Conservation (phyloP, 2,888 invertebrate species). For the Stenoptilia bipunctidactyla region DNA sequence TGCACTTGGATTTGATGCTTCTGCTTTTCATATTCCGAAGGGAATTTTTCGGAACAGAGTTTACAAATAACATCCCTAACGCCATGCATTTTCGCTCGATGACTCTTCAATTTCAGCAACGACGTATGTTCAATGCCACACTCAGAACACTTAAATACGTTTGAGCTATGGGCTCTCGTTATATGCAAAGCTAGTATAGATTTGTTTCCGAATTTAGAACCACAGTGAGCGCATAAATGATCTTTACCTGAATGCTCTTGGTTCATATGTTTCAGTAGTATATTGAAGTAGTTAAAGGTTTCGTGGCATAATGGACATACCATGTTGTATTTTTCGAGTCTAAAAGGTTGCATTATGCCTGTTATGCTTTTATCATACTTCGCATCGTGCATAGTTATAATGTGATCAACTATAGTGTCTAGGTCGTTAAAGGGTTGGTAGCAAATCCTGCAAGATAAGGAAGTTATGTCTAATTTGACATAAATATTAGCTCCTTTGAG, state of each 20-base stretch:
- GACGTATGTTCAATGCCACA: slow-evolving; percentile 9
- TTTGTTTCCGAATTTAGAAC: slow-evolving; percentile 11
- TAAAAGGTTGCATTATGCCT: slow-evolving; percentile 14
- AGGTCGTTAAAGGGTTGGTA: slow-evolving; percentile 12
- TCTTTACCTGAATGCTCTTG: slow-evolving; percentile 14
- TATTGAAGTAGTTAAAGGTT: slow-evolving; percentile 14
- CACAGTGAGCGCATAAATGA: slow-evolving; percentile 15
- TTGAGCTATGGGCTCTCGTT: slow-evolving; percentile 32
- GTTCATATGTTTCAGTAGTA: slow-evolving; percentile 15
- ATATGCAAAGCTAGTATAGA: slow-evolving; percentile 12
- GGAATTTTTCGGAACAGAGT: slow-evolving; percentile 15
- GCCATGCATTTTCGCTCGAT: slow-evolving; percentile 13
- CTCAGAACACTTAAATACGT: slow-evolving; percentile 21
- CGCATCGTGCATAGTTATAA: slow-evolving; percentile 14
- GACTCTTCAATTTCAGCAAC: slow-evolving; percentile 11
- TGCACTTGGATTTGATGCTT: slow-evolving; percentile 15
- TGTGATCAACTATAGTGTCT: slow-evolving; percentile 16
- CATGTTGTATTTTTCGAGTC: slow-evolving; percentile 14
- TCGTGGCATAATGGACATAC: slow-evolving; percentile 13
- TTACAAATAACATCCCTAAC: slow-evolving; percentile 12
- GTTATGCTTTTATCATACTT: slow-evolving; percentile 13
- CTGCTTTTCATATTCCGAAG: slow-evolving; percentile 12
- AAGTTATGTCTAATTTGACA: slow-evolving; percentile 17
- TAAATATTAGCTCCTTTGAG: slow-evolving; percentile 11
- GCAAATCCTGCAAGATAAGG: slow-evolving; percentile 16